Percentiles rank a stretch among this genome's conserved stretches.
Conservation (phyloP, 2,113 vertebrate species). For the Periophthalmus modestus region DNA sequence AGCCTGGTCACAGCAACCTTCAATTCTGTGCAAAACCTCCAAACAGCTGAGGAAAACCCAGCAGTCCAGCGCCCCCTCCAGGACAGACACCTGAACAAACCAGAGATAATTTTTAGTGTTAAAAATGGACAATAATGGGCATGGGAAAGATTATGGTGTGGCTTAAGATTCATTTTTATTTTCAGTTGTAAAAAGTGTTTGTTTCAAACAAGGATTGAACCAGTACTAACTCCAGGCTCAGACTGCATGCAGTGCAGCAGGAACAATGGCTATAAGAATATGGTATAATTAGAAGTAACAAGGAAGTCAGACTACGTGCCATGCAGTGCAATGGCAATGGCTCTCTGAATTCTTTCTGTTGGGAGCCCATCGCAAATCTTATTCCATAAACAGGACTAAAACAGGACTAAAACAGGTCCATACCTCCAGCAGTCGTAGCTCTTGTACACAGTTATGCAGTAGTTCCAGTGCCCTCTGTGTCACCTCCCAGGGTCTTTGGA, state of each 20-base stretch:
- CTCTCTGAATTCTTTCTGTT: too few species aligned
- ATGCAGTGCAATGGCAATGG: too few species aligned
- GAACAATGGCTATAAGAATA: too few species aligned
- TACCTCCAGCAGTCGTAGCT: constrained; percentile 92
- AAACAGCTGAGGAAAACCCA: constrained; percentile 98
- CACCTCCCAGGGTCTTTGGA: constrained; percentile 97
- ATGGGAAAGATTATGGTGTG: not conserved
- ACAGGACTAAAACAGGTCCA: not conserved
- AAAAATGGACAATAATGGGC: not conserved
- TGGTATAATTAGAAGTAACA: too few species aligned
- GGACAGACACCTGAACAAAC: constrained; percentile 83
- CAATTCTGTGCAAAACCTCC: constrained; percentile 96
- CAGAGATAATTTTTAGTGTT: not conserved
- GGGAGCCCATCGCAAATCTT: too few species aligned
- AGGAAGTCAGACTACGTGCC: too few species aligned
- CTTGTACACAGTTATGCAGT: constrained; percentile 97
- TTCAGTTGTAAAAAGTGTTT: too few species aligned
- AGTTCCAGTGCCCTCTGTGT: constrained; percentile 91
- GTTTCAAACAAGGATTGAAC: too few species aligned
- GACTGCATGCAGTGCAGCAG: too few species aligned
- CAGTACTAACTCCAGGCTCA: too few species aligned
- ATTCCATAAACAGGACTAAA: not conserved
- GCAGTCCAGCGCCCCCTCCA: constrained; percentile 92
- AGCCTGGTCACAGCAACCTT: constrained; percentile 90
- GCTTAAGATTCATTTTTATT: not conserved